These are phyloP conservation scores for Chascanopsetta lugubris DNA, from an alignment of 2,113 vertebrate genomes.

Conservation along the genomic window DNA sequence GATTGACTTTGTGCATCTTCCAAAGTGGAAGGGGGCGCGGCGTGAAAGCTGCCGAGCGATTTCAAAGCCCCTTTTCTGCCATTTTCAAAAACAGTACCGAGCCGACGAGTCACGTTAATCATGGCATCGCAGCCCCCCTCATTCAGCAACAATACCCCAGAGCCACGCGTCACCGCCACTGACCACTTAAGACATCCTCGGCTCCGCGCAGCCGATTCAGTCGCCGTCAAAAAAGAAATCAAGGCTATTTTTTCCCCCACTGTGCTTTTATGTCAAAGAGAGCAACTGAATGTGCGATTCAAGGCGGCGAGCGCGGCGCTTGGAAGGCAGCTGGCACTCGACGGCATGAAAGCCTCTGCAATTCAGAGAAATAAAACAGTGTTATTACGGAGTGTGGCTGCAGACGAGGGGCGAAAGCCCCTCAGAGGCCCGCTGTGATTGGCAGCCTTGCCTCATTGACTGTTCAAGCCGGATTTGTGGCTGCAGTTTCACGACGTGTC, in stretches of 20 bases:
- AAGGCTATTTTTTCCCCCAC: slow-evolving; percentile 75
- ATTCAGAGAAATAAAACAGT: slow-evolving; percentile 67
- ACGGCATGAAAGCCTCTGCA: slow-evolving; percentile 70
- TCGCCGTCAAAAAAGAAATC: slow-evolving; percentile 74
- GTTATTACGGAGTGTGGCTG: slow-evolving; percentile 63
- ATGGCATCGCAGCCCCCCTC: slow-evolving; percentile 69
- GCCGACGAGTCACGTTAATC: slow-evolving; percentile 68
- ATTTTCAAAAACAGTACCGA: slow-evolving; percentile 67
- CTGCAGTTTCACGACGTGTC: slow-evolving; percentile 53
- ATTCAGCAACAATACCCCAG: slow-evolving; percentile 70
- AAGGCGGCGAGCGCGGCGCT: slow-evolving; percentile 59
- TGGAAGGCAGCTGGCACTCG: slow-evolving; percentile 79
- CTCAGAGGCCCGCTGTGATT: slow-evolving; percentile 72
- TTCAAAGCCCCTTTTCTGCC: slow-evolving; percentile 60
- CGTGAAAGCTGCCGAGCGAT: slow-evolving; percentile 55
- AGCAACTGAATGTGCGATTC: slow-evolving; percentile 69
- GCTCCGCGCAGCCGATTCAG: slow-evolving; percentile 70
- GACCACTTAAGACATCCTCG: slow-evolving; percentile 76
- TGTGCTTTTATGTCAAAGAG: slow-evolving; percentile 76
- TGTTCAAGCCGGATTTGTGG: slow-evolving; percentile 59
- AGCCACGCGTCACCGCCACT: slow-evolving; percentile 64
- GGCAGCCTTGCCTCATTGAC: slow-evolving; percentile 56
- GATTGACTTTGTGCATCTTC: slow-evolving; percentile 64
- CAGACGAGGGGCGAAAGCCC: slow-evolving; percentile 69
- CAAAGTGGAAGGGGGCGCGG: slow-evolving; percentile 46